Conservation (phyloP, 2,888 invertebrate genomes). For the Rugalucina vietnamica region DNA sequence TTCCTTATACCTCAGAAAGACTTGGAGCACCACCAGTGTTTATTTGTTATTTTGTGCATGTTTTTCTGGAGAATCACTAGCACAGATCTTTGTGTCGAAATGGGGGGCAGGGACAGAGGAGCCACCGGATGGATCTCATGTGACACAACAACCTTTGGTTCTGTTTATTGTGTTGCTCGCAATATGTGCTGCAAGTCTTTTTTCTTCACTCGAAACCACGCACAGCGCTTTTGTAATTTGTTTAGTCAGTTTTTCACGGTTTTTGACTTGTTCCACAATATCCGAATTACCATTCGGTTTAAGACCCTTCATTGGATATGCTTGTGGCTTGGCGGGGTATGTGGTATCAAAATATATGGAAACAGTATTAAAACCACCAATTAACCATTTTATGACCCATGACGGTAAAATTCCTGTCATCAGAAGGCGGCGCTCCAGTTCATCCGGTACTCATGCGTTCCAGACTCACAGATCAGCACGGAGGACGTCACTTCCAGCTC, state of each 20-base stretch:
- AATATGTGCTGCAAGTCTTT: slow-evolving; percentile 78
- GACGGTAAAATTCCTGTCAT: slow-evolving; percentile 83
- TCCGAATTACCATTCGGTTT: slow-evolving; percentile 76
- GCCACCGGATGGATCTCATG: slow-evolving; percentile 44
- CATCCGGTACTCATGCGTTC: slow-evolving; percentile 78
- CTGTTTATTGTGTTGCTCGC: slow-evolving; percentile 78
- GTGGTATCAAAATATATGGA: slow-evolving; percentile 83
- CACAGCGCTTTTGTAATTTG: slow-evolving; percentile 79
- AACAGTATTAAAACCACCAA: slow-evolving; percentile 78
- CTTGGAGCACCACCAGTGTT: slow-evolving; percentile 82
- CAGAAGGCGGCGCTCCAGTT: slow-evolving; percentile 80
- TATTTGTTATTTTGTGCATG: slow-evolving; percentile 82
- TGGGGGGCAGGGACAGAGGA: slow-evolving; percentile 10
- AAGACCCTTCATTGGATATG: slow-evolving; percentile 81
- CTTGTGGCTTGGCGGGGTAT: slow-evolving; percentile 80
- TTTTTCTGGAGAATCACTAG: slow-evolving; percentile 81
- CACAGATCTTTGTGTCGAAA: slow-evolving; percentile 69
- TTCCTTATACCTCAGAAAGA: slow-evolving; percentile 80
- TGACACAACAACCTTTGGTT: slow-evolving; percentile 78
- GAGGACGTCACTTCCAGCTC: slow-evolving; percentile 83
- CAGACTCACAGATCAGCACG: slow-evolving; percentile 79
- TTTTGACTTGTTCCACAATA: slow-evolving; percentile 80
- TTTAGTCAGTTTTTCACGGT: slow-evolving; percentile 80
- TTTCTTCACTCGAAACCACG: slow-evolving; percentile 80
- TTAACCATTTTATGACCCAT: slow-evolving; percentile 78